These are phyloP conservation scores for Philaenus spumarius DNA, from an alignment of 1,140 invertebrate genomes.

Conservation along the genomic window DNA sequence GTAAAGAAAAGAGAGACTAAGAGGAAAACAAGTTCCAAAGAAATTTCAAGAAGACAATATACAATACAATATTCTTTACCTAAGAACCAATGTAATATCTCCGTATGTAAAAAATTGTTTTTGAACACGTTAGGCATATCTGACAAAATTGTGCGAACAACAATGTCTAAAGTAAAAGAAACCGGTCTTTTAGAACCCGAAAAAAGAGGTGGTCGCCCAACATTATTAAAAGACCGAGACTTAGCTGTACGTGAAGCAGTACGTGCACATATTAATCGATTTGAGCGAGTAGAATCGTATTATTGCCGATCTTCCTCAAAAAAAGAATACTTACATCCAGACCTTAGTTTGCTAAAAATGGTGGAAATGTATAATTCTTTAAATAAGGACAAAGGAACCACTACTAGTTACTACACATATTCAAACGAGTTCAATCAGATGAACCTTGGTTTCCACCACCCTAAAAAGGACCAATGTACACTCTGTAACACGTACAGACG, in stretches of 20 bases:
- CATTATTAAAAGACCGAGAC: slow-evolving; percentile 1
- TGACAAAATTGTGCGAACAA: slow-evolving; percentile 3
- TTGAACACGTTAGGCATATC: slow-evolving; percentile 7
- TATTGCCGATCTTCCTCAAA: slow-evolving; percentile 6
- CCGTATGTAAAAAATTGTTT: too few species aligned
- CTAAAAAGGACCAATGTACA: slow-evolving; percentile 12
- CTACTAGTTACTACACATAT: slow-evolving; percentile 6
- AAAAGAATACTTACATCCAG: slow-evolving; percentile 13
- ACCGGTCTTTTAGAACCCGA: slow-evolving; percentile 2
- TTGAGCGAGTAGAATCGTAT: slow-evolving; percentile 6
- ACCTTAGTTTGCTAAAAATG: slow-evolving; percentile 7
- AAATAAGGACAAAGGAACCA: not conserved
- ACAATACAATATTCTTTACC: slow-evolving; percentile 1
- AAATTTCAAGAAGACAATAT: slow-evolving; percentile 1
- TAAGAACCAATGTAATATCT: not conserved
- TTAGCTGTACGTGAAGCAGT: slow-evolving; percentile 6
- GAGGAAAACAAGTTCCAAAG: slow-evolving; percentile 5
- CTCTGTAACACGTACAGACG: slow-evolving; percentile 9
- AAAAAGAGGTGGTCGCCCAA: slow-evolving; percentile 11
- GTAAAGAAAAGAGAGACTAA: slow-evolving; percentile 3
- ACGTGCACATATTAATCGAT: not conserved
- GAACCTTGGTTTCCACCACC: slow-evolving; percentile 5
- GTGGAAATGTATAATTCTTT: not conserved
- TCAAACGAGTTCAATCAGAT: not conserved
- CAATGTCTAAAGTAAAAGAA: slow-evolving; percentile 9